Base-by-base conservation (phyloP, 2,888 invertebrate genomes). In the Lasioglossum marginatum region DNA sequence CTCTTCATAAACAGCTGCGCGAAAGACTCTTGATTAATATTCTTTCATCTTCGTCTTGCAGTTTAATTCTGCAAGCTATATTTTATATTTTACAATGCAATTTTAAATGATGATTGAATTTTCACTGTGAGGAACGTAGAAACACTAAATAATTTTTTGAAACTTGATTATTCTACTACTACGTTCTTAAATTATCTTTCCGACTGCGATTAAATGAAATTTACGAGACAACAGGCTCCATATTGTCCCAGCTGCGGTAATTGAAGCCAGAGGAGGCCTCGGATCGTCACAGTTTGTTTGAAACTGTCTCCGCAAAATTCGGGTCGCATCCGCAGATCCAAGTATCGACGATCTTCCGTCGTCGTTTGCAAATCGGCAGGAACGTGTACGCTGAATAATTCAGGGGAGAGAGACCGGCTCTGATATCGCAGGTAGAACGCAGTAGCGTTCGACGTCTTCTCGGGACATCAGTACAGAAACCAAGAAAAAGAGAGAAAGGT, bases 401-500 rank as follows among this genome's bases (percentile, higher is more conserved):
- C 91, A 91, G n/a, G 10, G 52, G 23, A 82, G 77, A 82, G 77
- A 77, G 88, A 68, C 83, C 87, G 87, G 88, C 52, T 73, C 81
- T 86, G 91, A 91, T 91, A 91, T 90, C 90, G 86, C 91, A 79
- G 84, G 82, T 81, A 79, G 85, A 88, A 82, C 88, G 88, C 86
- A 83, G 84, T 72, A 71, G 78, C 82, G 90, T 92, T 93, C 92
- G 92, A 93, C 92, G 92, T 92, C 86, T 91, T 72, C 76, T 75
- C 85, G 86, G 89, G 90, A 90, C 90, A 90, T 92, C 88, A 87
- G 78, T 70, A 70, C 73, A 63, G 75, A 43, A 48, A 34, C 31
- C 34, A n/a, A 34, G n/a, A 4, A 81, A 86, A 71, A 68, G 70
- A 70, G 70, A 45, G 43, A 48, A 34, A 14, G 71, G 23, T 23